Conservation (phyloP, 2,797 vertebrate genomes). For the Parambassis ranga region DNA sequence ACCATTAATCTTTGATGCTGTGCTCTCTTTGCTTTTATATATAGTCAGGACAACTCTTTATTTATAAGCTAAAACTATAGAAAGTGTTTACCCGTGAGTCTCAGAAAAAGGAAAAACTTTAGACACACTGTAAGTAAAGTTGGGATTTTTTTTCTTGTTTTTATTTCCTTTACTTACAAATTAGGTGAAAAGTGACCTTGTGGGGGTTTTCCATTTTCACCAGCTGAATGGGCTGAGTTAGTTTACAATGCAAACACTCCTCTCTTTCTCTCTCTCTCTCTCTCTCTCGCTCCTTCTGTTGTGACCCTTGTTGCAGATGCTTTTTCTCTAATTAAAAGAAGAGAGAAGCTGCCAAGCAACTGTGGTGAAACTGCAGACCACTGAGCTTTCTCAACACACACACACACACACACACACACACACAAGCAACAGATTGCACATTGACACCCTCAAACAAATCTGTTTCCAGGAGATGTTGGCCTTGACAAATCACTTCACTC, state of each 20-base stretch:
- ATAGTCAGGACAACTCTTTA: constrained; percentile 11
- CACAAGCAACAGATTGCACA: constrained; percentile 41
- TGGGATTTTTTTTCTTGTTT: neutral
- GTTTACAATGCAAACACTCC: constrained; percentile 41
- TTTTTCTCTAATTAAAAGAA: constrained; percentile 77
- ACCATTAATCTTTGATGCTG: constrained; percentile 50
- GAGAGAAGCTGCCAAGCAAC: constrained; percentile 69
- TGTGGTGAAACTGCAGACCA: constrained; percentile 58
- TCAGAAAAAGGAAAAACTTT: neutral
- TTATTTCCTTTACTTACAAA: neutral
- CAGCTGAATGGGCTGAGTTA: constrained; percentile 6
- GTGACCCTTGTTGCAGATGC: constrained; percentile 68
- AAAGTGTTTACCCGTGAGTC: constrained; percentile 10
- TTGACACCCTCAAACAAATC: constrained; percentile 57
- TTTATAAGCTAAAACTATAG: constrained; percentile 18
- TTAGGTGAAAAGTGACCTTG: constrained; percentile 24
- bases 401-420: neutral
- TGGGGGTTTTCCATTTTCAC: constrained; percentile 17
- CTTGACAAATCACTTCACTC: constrained; percentile 55
- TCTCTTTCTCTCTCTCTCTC: constrained; percentile 7
- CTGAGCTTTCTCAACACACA: constrained; percentile 35
- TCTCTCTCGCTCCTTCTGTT: constrained; percentile 42
- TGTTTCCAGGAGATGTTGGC: constrained; percentile 51
- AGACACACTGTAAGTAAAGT: neutral
- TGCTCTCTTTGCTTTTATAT: constrained; percentile 37